Evolutionary conservation across 2,113 vertebrate species (phyloP).

Genomic region (Sylvia atricapilla): DNA sequence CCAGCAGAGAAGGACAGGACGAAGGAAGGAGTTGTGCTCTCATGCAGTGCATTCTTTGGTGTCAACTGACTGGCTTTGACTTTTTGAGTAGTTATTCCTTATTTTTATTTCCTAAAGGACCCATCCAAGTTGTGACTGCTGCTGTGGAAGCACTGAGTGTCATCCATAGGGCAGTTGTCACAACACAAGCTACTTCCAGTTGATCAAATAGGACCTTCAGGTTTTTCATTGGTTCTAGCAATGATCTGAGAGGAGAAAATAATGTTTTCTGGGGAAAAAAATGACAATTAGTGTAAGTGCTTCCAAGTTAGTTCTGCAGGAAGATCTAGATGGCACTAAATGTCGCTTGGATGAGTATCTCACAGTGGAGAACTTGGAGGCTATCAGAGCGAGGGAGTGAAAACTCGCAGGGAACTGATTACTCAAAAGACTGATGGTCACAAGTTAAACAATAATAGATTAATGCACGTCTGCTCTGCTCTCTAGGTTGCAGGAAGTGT

Average conservation of each 20-base stretch:
- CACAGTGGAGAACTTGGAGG: background rate
- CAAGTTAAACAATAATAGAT: background rate
- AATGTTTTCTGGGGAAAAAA: background rate
- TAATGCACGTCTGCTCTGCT: background rate
- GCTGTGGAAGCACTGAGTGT: background rate
- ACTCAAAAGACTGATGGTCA: background rate
- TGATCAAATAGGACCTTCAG: background rate
- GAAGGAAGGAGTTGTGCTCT: rapidly evolving
- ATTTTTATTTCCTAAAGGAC: background rate
- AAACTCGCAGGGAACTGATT: background rate
- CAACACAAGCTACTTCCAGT: background rate
- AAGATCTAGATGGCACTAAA: background rate
- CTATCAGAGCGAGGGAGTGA: background rate
- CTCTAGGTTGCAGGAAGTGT: background rate
- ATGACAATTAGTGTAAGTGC: background rate
- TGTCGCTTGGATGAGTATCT: background rate
- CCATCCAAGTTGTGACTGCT: background rate
- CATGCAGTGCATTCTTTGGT: background rate
- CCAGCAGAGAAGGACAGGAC: background rate
- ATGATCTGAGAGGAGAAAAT: background rate
- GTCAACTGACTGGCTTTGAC: background rate
- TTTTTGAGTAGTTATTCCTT: background rate
- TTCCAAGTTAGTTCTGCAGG: background rate
- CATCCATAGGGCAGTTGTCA: background rate
- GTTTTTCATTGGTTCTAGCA: background rate